Percentiles rank a stretch among this genome's conserved stretches.
Evolutionary conservation across 2,888 invertebrate genomes (phyloP).

Genomic region (Eremobia ochroleuca): DNA sequence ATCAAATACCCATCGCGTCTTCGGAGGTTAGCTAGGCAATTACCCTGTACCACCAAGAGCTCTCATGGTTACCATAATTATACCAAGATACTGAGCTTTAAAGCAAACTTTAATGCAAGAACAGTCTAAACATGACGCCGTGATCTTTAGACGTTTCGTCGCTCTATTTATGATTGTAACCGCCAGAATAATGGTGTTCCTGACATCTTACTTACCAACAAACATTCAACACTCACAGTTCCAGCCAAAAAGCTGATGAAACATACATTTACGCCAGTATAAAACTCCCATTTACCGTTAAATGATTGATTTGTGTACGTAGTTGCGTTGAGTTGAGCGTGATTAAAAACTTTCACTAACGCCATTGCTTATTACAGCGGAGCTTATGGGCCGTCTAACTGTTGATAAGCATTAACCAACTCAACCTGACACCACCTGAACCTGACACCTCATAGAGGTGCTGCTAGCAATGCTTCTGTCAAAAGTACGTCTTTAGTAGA

Average conservation of each 20-base stretch:
- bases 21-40: not conserved
- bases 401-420: constrained; percentile 41
- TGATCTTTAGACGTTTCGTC: too few species aligned
- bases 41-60: not conserved
- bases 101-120: too few species aligned
- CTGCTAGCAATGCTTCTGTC: not conserved
- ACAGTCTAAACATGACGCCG: too few species aligned
- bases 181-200: not conserved
- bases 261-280: constrained; percentile 14
- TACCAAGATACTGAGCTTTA: not conserved
- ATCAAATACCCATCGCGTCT: not conserved
- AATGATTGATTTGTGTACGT: constrained; percentile 53
- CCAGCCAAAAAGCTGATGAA: not conserved
- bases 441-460: constrained; percentile 1
- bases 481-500: not conserved
- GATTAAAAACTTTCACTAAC: constrained; percentile 67
- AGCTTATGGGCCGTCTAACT: constrained; percentile 56
- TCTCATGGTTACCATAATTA: not conserved
- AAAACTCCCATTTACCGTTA: constrained; percentile 50
- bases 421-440: constrained; percentile 28
- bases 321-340: constrained; percentile 35
- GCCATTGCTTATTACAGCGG: constrained; percentile 37
- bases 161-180: not conserved
- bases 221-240: not conserved
- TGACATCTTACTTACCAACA: not conserved